Evolutionary conservation across 1,140 invertebrate genomes (phyloP).

Genomic region (Drosophila punjabiensis): DNA sequence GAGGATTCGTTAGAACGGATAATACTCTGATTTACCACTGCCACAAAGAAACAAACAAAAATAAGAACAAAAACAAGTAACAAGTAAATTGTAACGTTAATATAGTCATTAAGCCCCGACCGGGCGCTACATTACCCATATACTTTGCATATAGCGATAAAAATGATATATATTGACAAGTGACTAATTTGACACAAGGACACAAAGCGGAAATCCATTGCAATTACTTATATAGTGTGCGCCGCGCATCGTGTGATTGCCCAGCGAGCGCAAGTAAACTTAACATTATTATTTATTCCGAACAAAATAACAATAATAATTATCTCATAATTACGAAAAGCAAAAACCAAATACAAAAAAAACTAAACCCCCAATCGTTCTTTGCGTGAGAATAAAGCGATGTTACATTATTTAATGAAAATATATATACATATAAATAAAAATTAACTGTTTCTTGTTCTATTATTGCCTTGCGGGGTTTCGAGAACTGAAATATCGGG

Average conservation of each 20-base stretch:
- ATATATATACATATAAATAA: conserved; percentile 85
- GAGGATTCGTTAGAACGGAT: conserved; percentile 49
- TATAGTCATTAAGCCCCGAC: conserved; percentile 55
- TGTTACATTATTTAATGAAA: conserved; percentile 85
- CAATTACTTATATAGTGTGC: conserved; percentile 53
- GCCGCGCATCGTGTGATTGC: conserved; percentile 38
- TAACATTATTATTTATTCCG: conserved; percentile 77
- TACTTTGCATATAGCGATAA: conserved; percentile 44
- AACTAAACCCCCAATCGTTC: conserved; percentile 81
- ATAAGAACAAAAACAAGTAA: conserved; percentile 45
- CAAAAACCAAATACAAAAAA: conserved; percentile 53
- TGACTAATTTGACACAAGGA: conserved; percentile 25
- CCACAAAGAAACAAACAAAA: conserved; percentile 66
- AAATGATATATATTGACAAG: conserved; percentile 26
- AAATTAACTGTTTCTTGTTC: conserved; percentile 31
- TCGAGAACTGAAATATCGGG: background rate
- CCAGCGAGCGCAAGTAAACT: conserved; percentile 70
- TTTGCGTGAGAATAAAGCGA: conserved; percentile 85
- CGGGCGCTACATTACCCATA: conserved; percentile 37
- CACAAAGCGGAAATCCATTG: conserved; percentile 22
- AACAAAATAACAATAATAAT: conserved; percentile 77
- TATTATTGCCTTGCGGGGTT: conserved; percentile 8
- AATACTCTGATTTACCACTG: conserved; percentile 85
- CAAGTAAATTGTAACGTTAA: conserved; percentile 63
- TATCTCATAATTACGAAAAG: conserved; percentile 63